Evolutionary conservation across 2,113 vertebrate species (phyloP), one percentile per base, ranked within the genome.

Genomic region (Axis porcinus): DNA sequence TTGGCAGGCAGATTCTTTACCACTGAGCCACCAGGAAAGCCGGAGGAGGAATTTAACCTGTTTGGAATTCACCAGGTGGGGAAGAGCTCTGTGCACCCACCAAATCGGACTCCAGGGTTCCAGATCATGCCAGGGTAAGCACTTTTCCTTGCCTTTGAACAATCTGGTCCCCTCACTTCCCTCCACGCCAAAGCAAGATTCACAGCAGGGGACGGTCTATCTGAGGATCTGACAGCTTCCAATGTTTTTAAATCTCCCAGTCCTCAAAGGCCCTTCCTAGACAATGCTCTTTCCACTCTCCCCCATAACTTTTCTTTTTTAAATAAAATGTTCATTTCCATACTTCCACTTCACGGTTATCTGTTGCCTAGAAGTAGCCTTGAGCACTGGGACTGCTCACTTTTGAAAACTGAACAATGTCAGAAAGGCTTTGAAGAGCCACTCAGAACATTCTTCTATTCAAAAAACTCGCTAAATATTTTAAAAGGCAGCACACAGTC

Each of bases 341-440:
- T 97, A 95, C 97, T 96, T 97, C 97, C 98, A 97, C 92, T 98
- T 97, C 97, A 85, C 64, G 96, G 97, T 96, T 98, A 96, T 98
- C 98, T 99, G 97, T 97, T 86, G 97, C 98, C 98, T 96, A 62
- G 54, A 98, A 98, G 96, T 94, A 97, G 98, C 98, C 98, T 92
- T 97, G 67, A 99, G 98, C 98, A 86, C 95, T 47, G 55, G 96
- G 96, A 70, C 97, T 90, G 91, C 96, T 98, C 96, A 94, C 98
- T 98, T 98, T 96, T 92, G 98, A 98, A 98, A 98, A 98, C 79
- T 88, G 96, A 99, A 98, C 97, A 97, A 98, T 94, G 97, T 98
- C 98, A 98, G 96, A 97, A 98, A 98, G 97, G 94, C 98, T 98
- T 98, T 97, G 98, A 98, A 98, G 92, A 98, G 95, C 47, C 79